These are phyloP conservation scores for Xenotilapia caudafasciata DNA, from an alignment of 2,113 vertebrate genomes.

Conservation along the genomic window DNA sequence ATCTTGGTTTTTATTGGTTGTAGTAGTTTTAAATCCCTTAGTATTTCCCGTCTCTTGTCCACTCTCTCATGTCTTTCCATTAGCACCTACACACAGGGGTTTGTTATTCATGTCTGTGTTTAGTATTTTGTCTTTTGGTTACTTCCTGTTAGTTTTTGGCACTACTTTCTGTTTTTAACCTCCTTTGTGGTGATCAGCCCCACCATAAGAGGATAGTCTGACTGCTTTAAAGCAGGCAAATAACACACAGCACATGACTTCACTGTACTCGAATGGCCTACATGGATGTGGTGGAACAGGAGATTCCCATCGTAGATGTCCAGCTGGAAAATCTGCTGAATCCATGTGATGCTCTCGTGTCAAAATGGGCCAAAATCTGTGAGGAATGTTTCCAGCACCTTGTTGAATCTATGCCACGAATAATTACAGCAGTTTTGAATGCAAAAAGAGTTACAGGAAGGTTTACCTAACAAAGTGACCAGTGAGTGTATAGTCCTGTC, in stretches of 20 bases:
- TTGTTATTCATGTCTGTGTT: neutral
- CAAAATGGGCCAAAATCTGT: neutral
- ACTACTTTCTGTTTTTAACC: neutral
- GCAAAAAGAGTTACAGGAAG: neutral
- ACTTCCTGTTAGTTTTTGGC: neutral
- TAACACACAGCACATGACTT: neutral
- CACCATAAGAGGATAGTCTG: fast-evolving
- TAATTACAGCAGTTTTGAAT: neutral
- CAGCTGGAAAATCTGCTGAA: neutral
- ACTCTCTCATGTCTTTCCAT: neutral
- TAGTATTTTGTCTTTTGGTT: neutral
- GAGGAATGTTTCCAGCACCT: neutral
- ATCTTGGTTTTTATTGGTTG: neutral
- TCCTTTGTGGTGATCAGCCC: neutral
- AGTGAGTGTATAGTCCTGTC: neutral
- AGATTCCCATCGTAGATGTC: neutral
- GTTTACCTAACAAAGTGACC: neutral
- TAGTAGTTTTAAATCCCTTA: neutral
- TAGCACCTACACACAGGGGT: neutral
- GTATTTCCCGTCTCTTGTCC: neutral
- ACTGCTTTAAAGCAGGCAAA: neutral
- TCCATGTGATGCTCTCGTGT: neutral
- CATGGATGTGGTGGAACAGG: neutral
- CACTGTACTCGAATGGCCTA: neutral
- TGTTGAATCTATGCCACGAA: neutral